Evolutionary conservation across 2,797 vertebrate genomes (phyloP), one percentile per base, ranked within the genome.

Genomic region (Labroides dimidiatus): DNA sequence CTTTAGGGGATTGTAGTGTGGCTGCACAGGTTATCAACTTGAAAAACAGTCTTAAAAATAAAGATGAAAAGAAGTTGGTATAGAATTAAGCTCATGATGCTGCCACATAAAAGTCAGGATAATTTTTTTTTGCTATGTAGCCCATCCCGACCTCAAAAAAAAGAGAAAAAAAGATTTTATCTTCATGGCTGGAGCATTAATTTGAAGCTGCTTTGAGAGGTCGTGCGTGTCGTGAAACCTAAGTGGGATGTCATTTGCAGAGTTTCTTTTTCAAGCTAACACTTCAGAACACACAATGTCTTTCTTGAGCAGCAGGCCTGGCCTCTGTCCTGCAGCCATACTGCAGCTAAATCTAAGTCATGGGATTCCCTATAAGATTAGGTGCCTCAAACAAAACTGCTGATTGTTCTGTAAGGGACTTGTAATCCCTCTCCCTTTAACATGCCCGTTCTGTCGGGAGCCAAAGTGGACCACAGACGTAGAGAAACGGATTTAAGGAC

Each of bases 301-400:
- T 80, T 64, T 75, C 48, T 77, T 82, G 69, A 84, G 52, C 58
- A 64, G 76, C 62, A 58, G 17, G 64, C 37, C 57, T 23, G 19
- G 49, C 79, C 62, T 64, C 63, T 54, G 45, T 73, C 72, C 81
- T 70, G 68, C 64, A 74, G 80, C 81, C 84, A 79, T 73, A 75
- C 87, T 71, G 45, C 62, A 61, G 71, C 70, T 71, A 91, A 93
- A 94, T 93, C 91, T 55, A 87, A 93, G 87, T 95, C 94, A 95
- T 91, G 89, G 77, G 94, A 87, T 87, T 87, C 74, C 78, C 89
- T 87, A 78, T 81, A 84, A 87, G 91, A 90, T 92, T 92, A 93
- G 63, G 27, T 10, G 51, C 51, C 51, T 59, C 54, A 19, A 87
- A 94, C 92, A 94, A 88, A 87, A 89, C 60, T 65, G 67, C 39